Conservation (phyloP, 2,113 vertebrate genomes). For the Oplegnathus fasciatus region DNA sequence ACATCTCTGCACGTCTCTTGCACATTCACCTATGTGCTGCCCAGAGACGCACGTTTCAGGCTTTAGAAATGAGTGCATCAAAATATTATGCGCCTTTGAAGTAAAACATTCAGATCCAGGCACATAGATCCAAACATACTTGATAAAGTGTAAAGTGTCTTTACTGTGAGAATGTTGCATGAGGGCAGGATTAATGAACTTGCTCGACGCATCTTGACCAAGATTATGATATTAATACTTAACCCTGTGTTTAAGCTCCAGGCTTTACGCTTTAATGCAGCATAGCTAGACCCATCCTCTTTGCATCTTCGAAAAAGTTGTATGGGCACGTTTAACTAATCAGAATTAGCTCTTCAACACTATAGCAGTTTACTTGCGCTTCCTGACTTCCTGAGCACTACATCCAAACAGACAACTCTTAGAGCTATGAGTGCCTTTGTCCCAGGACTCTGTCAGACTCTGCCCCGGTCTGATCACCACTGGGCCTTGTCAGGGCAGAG, state of each 20-base stretch:
- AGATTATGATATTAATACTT: not conserved
- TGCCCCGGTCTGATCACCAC: slow-evolving; percentile 29
- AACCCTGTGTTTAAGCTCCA: slow-evolving; percentile 1
- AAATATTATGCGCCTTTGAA: not conserved
- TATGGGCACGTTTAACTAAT: not conserved
- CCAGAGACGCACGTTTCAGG: not conserved
- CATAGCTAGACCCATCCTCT: not conserved
- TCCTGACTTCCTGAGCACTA: too few species aligned
- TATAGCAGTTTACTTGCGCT: not conserved
- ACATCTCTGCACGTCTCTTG: not conserved
- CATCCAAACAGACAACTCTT: slow-evolving; percentile 18
- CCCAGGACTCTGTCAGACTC: slow-evolving; percentile 18
- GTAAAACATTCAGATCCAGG: slow-evolving; percentile 1
- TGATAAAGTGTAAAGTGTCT: not conserved
- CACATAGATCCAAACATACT: not conserved
- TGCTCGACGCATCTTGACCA: not conserved
- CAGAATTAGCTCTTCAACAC: not conserved
- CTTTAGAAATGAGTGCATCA: not conserved
- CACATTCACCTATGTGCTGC: not conserved
- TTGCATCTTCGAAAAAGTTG: not conserved
- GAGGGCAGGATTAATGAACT: not conserved
- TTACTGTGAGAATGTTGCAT: not conserved
- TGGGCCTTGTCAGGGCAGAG: slow-evolving; percentile 2
- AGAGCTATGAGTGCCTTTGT: slow-evolving; percentile 17
- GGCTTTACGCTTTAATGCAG: not conserved